These are phyloP conservation scores for Hypomecis punctinalis DNA, from an alignment of 2,888 invertebrate genomes.

Conservation along the genomic window DNA sequence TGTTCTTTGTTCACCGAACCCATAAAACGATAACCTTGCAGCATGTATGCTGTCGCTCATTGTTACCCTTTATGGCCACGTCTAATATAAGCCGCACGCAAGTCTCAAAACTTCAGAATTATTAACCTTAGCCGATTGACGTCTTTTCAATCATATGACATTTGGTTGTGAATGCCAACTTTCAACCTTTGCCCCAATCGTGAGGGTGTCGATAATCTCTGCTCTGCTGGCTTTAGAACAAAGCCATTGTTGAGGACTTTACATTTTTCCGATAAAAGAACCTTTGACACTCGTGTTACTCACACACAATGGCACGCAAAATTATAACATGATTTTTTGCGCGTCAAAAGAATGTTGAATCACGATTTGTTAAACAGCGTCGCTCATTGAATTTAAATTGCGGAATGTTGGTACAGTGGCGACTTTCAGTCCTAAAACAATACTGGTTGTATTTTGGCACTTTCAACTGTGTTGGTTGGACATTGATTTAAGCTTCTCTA, in stretches of 20 bases:
- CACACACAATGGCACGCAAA: slow-evolving; percentile 19
- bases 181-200: slow-evolving; percentile 49
- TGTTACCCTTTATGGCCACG: slow-evolving; percentile 9
- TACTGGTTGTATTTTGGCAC: slow-evolving; percentile 3
- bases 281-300: slow-evolving; percentile 18
- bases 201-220: slow-evolving; percentile 46
- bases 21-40: slow-evolving; percentile 12
- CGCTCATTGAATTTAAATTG: slow-evolving; percentile 17
- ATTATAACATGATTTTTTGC: slow-evolving; percentile 16
- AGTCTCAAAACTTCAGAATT: slow-evolving; percentile 18
- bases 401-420: slow-evolving; percentile 1
- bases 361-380: slow-evolving; percentile 5
- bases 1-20: background rate
- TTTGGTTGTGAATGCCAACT: slow-evolving; percentile 52
- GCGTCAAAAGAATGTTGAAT: slow-evolving; percentile 11
- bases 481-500: background rate
- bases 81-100: slow-evolving; percentile 21
- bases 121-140: slow-evolving; percentile 37
- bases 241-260: slow-evolving; percentile 44
- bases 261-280: slow-evolving; percentile 33
- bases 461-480: background rate
- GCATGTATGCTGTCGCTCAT: background rate
- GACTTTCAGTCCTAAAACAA: slow-evolving; percentile 11
- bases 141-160: slow-evolving; percentile 43
- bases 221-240: slow-evolving; percentile 48